A percentile compares a stretch with the other conserved stretches of the same genome.
phyloP scores from a whole-genome alignment of 2,797 vertebrate genomes.

The Helarctos malayanus region DNA sequence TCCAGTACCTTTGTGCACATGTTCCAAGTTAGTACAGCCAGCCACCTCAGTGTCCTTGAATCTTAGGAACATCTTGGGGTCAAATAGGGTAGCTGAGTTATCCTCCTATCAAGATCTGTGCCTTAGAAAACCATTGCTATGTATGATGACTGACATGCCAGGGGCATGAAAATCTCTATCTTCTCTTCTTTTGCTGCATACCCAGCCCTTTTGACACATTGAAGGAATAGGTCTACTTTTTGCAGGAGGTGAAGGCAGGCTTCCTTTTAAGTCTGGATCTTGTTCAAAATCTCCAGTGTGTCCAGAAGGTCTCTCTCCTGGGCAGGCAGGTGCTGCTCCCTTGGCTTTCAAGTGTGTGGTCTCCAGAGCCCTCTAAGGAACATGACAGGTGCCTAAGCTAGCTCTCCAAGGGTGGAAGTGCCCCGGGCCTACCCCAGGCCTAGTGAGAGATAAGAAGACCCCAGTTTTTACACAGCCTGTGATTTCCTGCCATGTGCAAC shows the following conservation, averaged over 20 bases:
- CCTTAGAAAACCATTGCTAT: not conserved
- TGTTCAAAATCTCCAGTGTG: not conserved
- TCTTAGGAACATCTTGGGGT: slow-evolving; percentile 6
- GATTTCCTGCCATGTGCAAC: not conserved
- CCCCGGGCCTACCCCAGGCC: not conserved
- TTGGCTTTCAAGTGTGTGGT: not conserved
- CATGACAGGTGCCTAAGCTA: not conserved
- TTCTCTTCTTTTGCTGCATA: not conserved
- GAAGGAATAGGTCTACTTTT: slow-evolving; percentile 32
- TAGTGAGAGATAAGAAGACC: not conserved
- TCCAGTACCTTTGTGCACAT: not conserved
- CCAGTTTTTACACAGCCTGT: not conserved
- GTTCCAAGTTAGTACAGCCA: not conserved
- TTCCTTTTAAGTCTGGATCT: slow-evolving; percentile 42
- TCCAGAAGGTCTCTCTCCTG: slow-evolving; percentile 7
- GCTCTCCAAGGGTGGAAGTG: not conserved
- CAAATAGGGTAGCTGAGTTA: not conserved
- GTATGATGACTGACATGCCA: not conserved
- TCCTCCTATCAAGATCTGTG: not conserved
- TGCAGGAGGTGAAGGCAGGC: not conserved
- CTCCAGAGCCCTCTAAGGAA: not conserved
- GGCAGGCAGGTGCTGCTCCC: not conserved
- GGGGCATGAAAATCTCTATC: not conserved
- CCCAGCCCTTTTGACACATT: not conserved
- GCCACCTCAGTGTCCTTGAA: not conserved